A percentile compares a stretch with the other conserved stretches of the same genome.
Conservation (phyloP, 2,888 invertebrate genomes). For the Entomobrya proxima region DNA sequence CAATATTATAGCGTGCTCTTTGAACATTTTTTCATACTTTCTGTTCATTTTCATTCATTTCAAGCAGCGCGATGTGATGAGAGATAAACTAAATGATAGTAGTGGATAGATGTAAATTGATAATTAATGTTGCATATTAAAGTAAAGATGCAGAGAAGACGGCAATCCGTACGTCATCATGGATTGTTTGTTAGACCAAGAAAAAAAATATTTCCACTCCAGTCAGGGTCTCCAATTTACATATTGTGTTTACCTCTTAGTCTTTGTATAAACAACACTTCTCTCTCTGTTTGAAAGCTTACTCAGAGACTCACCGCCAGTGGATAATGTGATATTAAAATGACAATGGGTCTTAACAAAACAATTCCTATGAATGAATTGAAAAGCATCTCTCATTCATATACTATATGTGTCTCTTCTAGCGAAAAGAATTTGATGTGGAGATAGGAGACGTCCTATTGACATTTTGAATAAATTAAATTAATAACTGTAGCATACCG, state of each 20-base stretch:
- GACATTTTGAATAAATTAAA: not conserved
- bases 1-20: too few species aligned
- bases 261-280: too few species aligned
- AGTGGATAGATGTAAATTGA: not conserved
- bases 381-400: not conserved
- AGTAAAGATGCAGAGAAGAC: too few species aligned
- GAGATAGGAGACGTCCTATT: not conserved
- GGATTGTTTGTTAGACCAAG: not conserved
- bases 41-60: too few species aligned
- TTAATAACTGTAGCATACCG: not conserved
- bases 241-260: conserved; percentile 8
- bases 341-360: not conserved
- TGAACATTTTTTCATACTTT: too few species aligned
- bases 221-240: conserved; percentile 1
- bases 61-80: too few species aligned
- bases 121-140: too few species aligned
- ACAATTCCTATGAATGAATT: not conserved
- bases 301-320: not conserved
- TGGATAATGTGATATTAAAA: not conserved
- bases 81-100: too few species aligned
- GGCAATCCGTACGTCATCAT: not conserved
- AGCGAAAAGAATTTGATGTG: not conserved
- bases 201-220: conserved; percentile 8
- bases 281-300: too few species aligned
- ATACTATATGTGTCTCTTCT: not conserved